These are phyloP conservation scores for Galeopterus variegatus DNA, from an alignment of 2,113 vertebrate species.

Conservation along the genomic window DNA sequence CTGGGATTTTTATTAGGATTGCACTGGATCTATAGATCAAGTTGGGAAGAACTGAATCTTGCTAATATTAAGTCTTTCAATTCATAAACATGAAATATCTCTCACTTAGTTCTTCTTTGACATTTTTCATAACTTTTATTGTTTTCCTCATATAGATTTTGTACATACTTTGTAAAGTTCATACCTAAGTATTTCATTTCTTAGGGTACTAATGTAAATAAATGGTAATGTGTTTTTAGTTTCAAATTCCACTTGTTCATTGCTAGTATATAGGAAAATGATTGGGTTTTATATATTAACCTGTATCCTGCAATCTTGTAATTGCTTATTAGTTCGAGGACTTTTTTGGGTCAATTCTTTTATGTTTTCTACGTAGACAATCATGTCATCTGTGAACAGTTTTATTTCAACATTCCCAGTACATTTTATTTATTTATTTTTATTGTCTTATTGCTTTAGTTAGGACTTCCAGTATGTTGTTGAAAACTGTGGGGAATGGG, in stretches of 20 bases:
- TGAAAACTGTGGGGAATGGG: background rate
- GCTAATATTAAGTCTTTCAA: background rate
- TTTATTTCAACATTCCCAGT: background rate
- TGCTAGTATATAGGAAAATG: background rate
- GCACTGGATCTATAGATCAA: background rate
- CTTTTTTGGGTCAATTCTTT: background rate
- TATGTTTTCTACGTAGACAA: background rate
- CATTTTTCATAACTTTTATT: background rate
- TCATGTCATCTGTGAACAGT: background rate
- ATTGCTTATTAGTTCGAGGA: background rate
- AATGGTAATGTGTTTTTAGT: background rate
- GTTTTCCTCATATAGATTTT: constrained; percentile 7
- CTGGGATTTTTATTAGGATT: background rate
- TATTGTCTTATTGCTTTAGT: background rate
- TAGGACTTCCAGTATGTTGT: background rate
- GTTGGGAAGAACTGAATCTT: background rate
- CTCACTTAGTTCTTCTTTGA: background rate
- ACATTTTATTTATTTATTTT: background rate
- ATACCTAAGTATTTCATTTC: constrained; percentile 11
- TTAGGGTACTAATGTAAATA: background rate
- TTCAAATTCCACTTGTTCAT: background rate
- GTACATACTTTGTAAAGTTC: background rate
- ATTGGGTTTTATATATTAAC: background rate
- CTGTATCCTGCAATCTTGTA: background rate
- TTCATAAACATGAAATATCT: background rate